These are phyloP conservation scores for Caenorhabditis afra DNA, from an alignment of 2,888 invertebrate species.

Conservation along the genomic window DNA sequence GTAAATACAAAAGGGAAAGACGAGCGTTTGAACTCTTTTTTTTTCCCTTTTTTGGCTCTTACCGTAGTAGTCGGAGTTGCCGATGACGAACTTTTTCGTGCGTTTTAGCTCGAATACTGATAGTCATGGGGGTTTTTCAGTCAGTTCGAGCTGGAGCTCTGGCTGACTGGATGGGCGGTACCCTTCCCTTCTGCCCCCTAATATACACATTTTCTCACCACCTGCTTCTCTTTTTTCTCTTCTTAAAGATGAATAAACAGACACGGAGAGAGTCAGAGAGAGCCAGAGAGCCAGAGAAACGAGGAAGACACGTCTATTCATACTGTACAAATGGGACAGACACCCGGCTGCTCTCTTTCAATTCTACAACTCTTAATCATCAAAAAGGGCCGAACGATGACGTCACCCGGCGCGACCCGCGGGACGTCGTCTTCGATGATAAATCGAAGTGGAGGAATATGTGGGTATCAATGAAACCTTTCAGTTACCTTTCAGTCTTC, in stretches of 20 bases:
- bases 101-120: constrained; percentile 10
- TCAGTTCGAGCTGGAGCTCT: constrained; percentile 11
- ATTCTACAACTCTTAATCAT: constrained; percentile 36
- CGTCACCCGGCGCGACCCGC: constrained; percentile 36
- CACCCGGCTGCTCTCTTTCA: constrained; percentile 1
- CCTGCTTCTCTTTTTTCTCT: too few relatives aligned
- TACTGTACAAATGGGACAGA: constrained; percentile 16
- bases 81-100: background rate
- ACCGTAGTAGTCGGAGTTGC: background rate
- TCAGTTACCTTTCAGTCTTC: constrained; percentile 46
- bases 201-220: constrained; percentile 2
- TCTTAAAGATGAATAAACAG: constrained; percentile 39
- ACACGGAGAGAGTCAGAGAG: constrained; percentile 1
- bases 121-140: too few relatives aligned
- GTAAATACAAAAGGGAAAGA: too few relatives aligned
- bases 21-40: too few relatives aligned
- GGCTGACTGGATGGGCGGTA: background rate
- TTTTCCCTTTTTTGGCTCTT: too few relatives aligned
- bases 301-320: constrained; percentile 33
- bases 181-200: too few relatives aligned
- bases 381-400: constrained; percentile 7
- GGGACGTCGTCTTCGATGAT: too few relatives aligned
- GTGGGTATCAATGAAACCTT: constrained; percentile 12
- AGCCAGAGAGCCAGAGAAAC: constrained; percentile 28
- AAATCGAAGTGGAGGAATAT: too few relatives aligned